phyloP scores from a whole-genome alignment of 2,113 vertebrate species.

The Poecilia latipinna region DNA sequence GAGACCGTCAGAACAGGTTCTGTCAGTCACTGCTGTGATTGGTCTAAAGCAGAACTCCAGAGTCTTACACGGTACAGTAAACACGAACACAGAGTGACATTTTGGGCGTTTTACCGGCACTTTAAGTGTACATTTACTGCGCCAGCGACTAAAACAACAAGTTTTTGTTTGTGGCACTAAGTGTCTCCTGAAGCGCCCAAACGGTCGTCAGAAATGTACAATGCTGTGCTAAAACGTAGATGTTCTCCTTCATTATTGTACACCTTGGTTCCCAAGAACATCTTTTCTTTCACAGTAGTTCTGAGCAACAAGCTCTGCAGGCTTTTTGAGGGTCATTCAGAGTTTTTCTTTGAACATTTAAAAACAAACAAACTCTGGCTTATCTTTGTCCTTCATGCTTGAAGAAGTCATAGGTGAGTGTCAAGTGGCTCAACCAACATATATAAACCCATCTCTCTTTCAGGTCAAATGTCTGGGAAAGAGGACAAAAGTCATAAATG shows the following conservation, averaged over 20 bases:
- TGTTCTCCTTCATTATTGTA: neutral
- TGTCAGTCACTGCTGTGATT: slow-evolving; percentile 41
- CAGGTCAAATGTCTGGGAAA: neutral
- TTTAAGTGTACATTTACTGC: slow-evolving; percentile 28
- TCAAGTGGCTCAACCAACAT: neutral
- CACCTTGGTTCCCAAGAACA: neutral
- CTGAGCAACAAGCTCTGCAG: neutral
- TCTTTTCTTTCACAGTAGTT: neutral
- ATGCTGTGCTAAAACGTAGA: neutral
- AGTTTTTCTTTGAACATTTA: neutral
- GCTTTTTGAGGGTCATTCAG: neutral
- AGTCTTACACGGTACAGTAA: slow-evolving; percentile 49
- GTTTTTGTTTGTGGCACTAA: slow-evolving; percentile 14
- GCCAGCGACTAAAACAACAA: neutral
- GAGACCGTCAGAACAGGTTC: slow-evolving; percentile 60
- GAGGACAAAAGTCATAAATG: neutral
- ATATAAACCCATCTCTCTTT: neutral
- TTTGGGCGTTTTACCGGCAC: slow-evolving; percentile 17
- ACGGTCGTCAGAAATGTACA: neutral
- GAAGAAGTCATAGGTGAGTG: neutral
- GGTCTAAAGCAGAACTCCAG: slow-evolving; percentile 59
- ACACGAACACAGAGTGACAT: slow-evolving; percentile 45
- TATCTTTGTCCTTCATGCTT: neutral
- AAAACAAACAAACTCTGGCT: neutral
- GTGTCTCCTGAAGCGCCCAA: neutral